These are phyloP conservation scores for Darevskia mixta DNA, from an alignment of 2,797 vertebrate species.

Conservation along the genomic window DNA sequence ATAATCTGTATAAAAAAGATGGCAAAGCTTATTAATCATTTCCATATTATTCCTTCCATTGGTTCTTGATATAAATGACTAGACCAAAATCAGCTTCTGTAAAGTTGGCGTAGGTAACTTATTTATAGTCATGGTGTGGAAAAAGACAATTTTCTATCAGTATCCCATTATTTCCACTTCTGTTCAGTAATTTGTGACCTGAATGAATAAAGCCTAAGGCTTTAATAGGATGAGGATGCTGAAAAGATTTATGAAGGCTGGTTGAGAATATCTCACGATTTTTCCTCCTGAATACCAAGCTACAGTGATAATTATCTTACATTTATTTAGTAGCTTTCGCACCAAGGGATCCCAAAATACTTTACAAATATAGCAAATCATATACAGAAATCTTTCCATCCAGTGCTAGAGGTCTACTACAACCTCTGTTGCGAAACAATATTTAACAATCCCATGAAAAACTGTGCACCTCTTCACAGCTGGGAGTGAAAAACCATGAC, in stretches of 20 bases:
- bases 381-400: slow-evolving; percentile 5
- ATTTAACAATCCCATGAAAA: slow-evolving; percentile 33
- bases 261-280: slow-evolving; percentile 23
- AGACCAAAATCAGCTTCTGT: slow-evolving; percentile 62
- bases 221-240: slow-evolving; percentile 44
- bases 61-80: slow-evolving; percentile 57
- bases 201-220: slow-evolving; percentile 64
- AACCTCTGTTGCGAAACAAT: slow-evolving; percentile 35
- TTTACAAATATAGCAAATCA: slow-evolving; percentile 56
- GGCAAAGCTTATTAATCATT: slow-evolving; percentile 57
- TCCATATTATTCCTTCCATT: slow-evolving; percentile 53
- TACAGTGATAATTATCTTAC: not conserved
- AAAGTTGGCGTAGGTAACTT: slow-evolving; percentile 65
- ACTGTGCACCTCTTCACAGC: slow-evolving; percentile 34
- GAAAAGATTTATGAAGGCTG: slow-evolving; percentile 44
- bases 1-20: slow-evolving; percentile 56
- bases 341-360: slow-evolving; percentile 18
- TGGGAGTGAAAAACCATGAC: slow-evolving; percentile 30
- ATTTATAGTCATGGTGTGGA: slow-evolving; percentile 63
- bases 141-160: slow-evolving; percentile 57
- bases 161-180: slow-evolving; percentile 67
- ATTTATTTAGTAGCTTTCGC: slow-evolving; percentile 38
- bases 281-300: slow-evolving; percentile 46
- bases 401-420: slow-evolving; percentile 9
- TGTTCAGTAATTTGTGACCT: slow-evolving; percentile 65